These are phyloP conservation scores for Tetropium fuscum DNA, from an alignment of 2,888 invertebrate species.

Conservation along the genomic window DNA sequence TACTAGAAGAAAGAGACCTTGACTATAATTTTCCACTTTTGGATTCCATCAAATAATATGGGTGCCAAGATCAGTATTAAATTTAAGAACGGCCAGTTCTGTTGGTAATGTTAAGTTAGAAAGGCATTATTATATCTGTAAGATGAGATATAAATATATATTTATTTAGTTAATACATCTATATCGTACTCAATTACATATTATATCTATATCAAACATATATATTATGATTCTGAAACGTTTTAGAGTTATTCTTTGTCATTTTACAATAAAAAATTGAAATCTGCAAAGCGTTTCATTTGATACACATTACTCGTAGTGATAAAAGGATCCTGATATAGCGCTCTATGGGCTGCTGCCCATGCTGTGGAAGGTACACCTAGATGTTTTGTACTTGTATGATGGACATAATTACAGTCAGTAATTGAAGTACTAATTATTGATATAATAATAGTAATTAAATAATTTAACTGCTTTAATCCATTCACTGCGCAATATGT, in stretches of 20 bases:
- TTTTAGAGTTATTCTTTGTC: constrained; percentile 80
- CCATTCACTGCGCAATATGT: too few species aligned
- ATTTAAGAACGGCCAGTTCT: constrained; percentile 62
- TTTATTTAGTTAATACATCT: constrained; percentile 56
- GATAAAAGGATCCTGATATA: too few species aligned
- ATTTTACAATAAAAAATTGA: constrained; percentile 75
- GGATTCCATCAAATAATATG: constrained; percentile 49
- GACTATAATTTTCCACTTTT: constrained; percentile 25
- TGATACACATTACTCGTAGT: too few species aligned
- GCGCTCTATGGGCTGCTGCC: too few species aligned
- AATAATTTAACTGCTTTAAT: too few species aligned
- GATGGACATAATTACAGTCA: too few species aligned
- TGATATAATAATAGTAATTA: too few species aligned
- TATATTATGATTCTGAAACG: constrained; percentile 65
- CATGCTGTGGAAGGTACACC: too few species aligned
- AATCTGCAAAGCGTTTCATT: constrained; percentile 16
- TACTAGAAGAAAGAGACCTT: constrained; percentile 1
- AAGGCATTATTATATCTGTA: constrained; percentile 48
- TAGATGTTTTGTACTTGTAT: too few species aligned
- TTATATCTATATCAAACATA: constrained; percentile 64
- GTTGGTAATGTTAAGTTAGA: constrained; percentile 49
- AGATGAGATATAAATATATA: constrained; percentile 43
- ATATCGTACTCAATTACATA: constrained; percentile 64
- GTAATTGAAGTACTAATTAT: too few species aligned
- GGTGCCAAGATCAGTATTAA: constrained; percentile 66